Evolutionary conservation across 1,140 invertebrate species (phyloP).

Genomic region (Colletes gigas): DNA sequence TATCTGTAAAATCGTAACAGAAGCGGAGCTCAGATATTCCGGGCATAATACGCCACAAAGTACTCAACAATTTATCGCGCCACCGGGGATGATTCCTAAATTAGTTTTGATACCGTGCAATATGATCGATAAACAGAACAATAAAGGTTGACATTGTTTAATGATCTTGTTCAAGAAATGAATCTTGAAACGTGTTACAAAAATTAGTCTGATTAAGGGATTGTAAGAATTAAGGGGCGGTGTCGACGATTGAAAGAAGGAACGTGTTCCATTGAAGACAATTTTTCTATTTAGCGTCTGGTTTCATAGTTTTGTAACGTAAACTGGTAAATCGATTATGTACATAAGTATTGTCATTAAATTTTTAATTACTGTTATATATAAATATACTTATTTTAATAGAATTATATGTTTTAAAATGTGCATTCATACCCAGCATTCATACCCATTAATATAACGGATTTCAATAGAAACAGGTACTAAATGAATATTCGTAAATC

Average conservation of each 20-base stretch:
- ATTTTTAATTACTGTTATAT: conserved; percentile 22
- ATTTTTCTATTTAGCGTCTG: conserved; percentile 16
- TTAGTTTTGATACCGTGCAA: conserved; percentile 57
- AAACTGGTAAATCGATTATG: neutral
- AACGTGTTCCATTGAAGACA: neutral
- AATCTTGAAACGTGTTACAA: conserved; percentile 6
- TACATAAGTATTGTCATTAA: conserved; percentile 16
- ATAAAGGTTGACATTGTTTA: conserved; percentile 35
- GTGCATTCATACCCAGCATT: neutral
- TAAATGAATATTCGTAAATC: no score
- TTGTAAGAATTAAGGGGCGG: neutral
- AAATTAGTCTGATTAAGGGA: neutral
- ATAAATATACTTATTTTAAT: conserved; percentile 41
- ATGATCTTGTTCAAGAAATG: neutral
- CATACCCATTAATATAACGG: no score
- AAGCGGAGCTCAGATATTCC: conserved; percentile 72
- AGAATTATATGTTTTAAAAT: neutral
- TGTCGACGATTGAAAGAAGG: neutral
- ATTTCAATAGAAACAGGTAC: no score
- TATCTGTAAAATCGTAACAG: conserved; percentile 76
- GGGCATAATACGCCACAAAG: conserved; percentile 31
- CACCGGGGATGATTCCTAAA: conserved; percentile 54
- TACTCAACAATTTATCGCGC: conserved; percentile 53
- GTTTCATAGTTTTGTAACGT: conserved; percentile 13
- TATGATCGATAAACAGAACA: conserved; percentile 56